These are phyloP conservation scores for Dasyurus viverrinus DNA, from an alignment of 2,113 vertebrate genomes.

Conservation along the genomic window DNA sequence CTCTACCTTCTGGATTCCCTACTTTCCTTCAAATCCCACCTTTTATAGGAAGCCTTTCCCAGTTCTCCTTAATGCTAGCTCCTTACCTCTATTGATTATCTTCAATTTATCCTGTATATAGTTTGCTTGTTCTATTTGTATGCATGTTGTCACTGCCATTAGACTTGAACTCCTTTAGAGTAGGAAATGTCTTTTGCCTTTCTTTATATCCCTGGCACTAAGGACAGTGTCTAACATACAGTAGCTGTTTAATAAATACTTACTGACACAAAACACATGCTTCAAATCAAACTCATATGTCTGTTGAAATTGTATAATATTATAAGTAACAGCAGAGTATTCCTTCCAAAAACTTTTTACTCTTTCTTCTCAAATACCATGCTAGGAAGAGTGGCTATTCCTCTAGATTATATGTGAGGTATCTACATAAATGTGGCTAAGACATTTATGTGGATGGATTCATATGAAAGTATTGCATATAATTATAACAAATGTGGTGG, in stretches of 20 bases:
- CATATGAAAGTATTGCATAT: background rate
- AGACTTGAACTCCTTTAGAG: background rate
- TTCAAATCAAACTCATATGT: background rate
- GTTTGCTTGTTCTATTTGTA: background rate
- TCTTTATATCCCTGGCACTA: background rate
- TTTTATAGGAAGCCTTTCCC: background rate
- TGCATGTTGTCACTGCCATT: background rate
- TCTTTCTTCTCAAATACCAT: background rate
- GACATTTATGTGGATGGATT: background rate
- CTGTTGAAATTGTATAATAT: background rate
- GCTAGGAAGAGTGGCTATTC: background rate
- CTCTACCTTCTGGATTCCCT: background rate
- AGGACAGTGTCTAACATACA: background rate
- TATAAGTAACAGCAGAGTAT: background rate
- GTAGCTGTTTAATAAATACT: background rate
- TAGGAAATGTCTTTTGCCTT: background rate
- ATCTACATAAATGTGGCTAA: background rate
- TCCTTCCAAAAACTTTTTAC: background rate
- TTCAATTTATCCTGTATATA: background rate
- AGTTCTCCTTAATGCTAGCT: background rate
- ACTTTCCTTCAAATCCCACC: background rate
- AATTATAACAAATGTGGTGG: background rate
- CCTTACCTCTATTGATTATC: background rate
- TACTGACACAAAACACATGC: background rate
- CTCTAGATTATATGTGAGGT: background rate